These are phyloP conservation scores for Sialis fuliginosa DNA, from an alignment of 2,888 invertebrate species.

Conservation along the genomic window DNA sequence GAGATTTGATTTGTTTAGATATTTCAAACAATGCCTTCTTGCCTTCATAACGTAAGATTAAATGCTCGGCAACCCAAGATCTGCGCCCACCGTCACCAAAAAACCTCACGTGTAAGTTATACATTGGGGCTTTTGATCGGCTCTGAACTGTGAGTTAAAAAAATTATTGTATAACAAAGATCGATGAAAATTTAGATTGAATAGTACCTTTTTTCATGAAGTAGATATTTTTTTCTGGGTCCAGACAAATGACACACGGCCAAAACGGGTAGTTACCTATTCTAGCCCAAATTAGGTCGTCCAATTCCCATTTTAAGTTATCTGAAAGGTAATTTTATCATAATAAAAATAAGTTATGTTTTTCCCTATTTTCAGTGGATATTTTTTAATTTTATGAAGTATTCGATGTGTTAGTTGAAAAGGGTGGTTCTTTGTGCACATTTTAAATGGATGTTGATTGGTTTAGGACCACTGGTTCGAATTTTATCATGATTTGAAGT, in stretches of 20 bases:
- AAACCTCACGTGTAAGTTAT: conserved; percentile 54
- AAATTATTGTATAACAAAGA: background rate
- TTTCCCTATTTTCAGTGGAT: no score
- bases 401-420: background rate
- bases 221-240: conserved; percentile 41
- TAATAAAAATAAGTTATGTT: background rate
- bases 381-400: background rate
- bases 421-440: no score
- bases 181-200: background rate
- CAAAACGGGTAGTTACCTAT: conserved; percentile 72
- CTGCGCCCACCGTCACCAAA: conserved; percentile 73
- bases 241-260: conserved; percentile 71
- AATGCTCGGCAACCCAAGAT: conserved; percentile 54
- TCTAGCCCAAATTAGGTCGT: conserved; percentile 69
- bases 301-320: conserved; percentile 30
- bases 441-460: no score
- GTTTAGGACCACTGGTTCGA: no score
- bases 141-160: conserved; percentile 2
- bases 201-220: conserved; percentile 35
- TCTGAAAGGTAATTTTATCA: background rate
- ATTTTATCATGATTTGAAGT: no score
- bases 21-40: conserved; percentile 39
- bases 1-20: conserved; percentile 28
- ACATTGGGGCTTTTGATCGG: background rate
- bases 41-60: conserved; percentile 47